A percentile compares a stretch with the other conserved stretches of the same genome.
Evolutionary conservation across 2,888 invertebrate genomes (phyloP).

Genomic region (Cerceris ruficornis): DNA sequence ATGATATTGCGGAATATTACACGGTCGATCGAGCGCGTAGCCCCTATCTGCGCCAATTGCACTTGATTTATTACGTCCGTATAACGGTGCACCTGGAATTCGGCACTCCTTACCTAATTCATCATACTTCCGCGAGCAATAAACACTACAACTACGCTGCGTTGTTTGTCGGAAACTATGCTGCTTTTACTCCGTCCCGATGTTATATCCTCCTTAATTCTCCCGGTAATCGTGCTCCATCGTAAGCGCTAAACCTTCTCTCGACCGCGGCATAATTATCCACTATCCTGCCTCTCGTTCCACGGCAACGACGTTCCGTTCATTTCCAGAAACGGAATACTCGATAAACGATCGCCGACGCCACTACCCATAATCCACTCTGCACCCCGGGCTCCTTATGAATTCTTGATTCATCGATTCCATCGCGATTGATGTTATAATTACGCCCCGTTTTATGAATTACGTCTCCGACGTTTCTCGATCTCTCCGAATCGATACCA

Average conservation of each 20-base stretch:
- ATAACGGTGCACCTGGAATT: background rate
- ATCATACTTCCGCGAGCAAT: constrained; percentile 6
- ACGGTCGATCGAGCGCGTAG: constrained; percentile 50
- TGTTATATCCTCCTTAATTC: background rate
- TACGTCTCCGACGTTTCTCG: background rate
- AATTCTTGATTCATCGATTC: constrained; percentile 7
- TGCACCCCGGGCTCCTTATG: background rate
- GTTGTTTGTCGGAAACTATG: background rate
- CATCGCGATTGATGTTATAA: background rate
- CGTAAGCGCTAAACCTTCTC: background rate
- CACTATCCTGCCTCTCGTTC: background rate
- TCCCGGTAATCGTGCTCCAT: background rate
- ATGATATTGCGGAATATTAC: constrained; percentile 59
- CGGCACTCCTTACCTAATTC: constrained; percentile 17
- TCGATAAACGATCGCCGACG: background rate
- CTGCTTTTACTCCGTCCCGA: background rate
- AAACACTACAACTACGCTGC: background rate
- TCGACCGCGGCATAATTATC: background rate
- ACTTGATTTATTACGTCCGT: constrained; percentile 33
- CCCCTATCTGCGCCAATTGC: constrained; percentile 33
- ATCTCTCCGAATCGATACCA: too few relatives aligned
- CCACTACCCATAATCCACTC: background rate
- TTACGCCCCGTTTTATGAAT: background rate
- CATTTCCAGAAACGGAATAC: constrained; percentile 12
- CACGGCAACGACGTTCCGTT: background rate